Evolutionary conservation across 2,797 vertebrate species (phyloP), one percentile per base, ranked within the genome.

Genomic region (Coendou prehensilis): DNA sequence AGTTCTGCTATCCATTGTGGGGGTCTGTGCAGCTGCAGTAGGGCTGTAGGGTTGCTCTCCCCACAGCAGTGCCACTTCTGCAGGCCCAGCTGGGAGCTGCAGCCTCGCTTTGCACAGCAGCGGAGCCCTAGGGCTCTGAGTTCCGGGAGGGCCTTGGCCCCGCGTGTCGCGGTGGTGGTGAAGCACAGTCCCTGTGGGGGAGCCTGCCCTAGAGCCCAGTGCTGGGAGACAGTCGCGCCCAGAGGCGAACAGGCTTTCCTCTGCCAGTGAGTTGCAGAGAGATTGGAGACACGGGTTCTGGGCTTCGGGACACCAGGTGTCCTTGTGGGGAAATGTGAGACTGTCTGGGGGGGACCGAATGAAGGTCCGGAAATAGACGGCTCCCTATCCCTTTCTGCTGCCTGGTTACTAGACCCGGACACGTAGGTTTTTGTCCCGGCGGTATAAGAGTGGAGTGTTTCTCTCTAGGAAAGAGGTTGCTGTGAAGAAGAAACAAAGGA

Each of bases 111-210:
- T 9, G 0, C 3, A 0, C 54, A 45, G 28, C 57, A 64, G 4
- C 67, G 50, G 87, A 88, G 50, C 15, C 41, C 23, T 41, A 26
- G 15, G 45, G 28, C 56, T 37, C 33, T 5, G 64, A 56, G 23
- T 84, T 61, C 41, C 37, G 8, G 18, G 52, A 64, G 14, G 20
- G 2, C 5, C 1, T 13, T 20, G 30, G 0, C 56, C 41, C 7
- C 10, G 18, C 71, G n/a, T 0, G 1, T 30, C 5, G 2, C n/a
- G 13, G 30, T 63, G 11, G 0, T 13, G 15, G 6, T 67, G 71
- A 78, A 37, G 26, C 30, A 61, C 15, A 30, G 41, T n/a, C 56
- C 33, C 9, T 30, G 15, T 57, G 80, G 61, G 33, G 18, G 52
- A 33, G 64, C 9, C 33, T 41, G 4, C 0, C 0, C 73, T 61